A percentile compares a stretch with the other conserved stretches of the same genome.
Evolutionary conservation across 2,113 vertebrate species (phyloP).

Genomic region (Oncorhynchus masou): DNA sequence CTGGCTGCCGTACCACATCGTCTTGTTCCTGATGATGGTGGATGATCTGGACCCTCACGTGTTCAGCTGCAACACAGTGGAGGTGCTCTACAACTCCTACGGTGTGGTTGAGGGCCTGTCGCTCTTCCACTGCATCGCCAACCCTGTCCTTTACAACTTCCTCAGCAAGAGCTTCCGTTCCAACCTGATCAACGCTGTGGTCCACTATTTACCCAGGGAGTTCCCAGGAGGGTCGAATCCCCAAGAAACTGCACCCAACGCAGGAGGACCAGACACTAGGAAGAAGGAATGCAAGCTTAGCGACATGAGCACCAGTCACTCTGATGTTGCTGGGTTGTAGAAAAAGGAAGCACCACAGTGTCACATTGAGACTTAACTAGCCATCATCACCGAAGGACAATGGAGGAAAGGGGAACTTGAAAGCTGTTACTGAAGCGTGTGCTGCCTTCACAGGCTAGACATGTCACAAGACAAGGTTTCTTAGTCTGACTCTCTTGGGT

Average conservation of each 20-base stretch:
- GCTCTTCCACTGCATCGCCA: conserved; percentile 86
- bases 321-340: conserved; percentile 76
- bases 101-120: conserved; percentile 82
- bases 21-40: conserved; percentile 74
- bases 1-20: conserved; percentile 90
- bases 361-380: too few species aligned
- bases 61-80: conserved; percentile 77
- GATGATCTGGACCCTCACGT: conserved; percentile 58
- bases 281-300: conserved; percentile 62
- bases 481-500: too few species aligned
- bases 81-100: conserved; percentile 83
- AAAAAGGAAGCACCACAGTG: neutral
- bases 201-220: conserved; percentile 76
- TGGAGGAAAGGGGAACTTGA: neutral
- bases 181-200: conserved; percentile 77
- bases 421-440: neutral
- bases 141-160: conserved; percentile 95
- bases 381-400: neutral
- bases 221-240: accelerated
- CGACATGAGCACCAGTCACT: conserved; percentile 84
- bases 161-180: conserved; percentile 85
- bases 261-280: conserved; percentile 1
- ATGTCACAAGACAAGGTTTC: too few species aligned
- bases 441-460: neutral
- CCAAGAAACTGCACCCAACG: conserved; percentile 4